Base-by-base conservation (phyloP, 2,797 vertebrate species). In the Presbytis comata region DNA sequence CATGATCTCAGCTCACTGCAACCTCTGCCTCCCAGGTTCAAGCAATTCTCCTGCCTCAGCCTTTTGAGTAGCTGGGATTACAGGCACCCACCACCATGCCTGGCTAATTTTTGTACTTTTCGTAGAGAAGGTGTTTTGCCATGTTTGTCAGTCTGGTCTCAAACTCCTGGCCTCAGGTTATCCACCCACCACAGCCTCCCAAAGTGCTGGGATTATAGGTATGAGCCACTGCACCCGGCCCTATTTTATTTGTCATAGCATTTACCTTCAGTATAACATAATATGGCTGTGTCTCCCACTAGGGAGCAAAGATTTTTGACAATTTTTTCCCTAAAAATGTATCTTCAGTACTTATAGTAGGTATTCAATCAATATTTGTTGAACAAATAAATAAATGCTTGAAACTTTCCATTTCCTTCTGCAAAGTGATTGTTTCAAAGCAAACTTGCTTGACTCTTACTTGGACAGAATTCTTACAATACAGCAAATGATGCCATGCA, bases 331-430 rank as follows among this genome's bases (percentile, higher is more conserved):
- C 41, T 67, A 88, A 17, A 44, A 84, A 36, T 61, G 28, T 67
- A 79, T 79, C 72, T 48, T 84, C 16, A 88, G 72, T 76, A 92
- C 22, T 11, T 41, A 48, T 30, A 59, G 24, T 30, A 39, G 53
- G 48, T 61, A 87, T 21, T 95, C 6, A 64, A 36, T 83, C 28
- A 79, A 36, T 81, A 95, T 70, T 84, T 92, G 28, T 46, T 95
- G 70, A 92, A 80, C n/a, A 64, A 94, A 93, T 79, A 83, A 53
- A 95, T 79, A 46, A 76, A 76, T 91, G 30, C 44, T n/a, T 90
- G 14, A 91, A 95, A 78, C 46, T 19, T 13, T 78, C n/a, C 28
- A 83, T 55, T 75, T 83, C 30, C 21, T 30, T 67, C 55, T 70
- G 39, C 33, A 85, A 82, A 89, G 26, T 44, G 8, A 86, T 59